Base-by-base conservation (phyloP, 2,797 vertebrate genomes). In the Xenentodon cancila region DNA sequence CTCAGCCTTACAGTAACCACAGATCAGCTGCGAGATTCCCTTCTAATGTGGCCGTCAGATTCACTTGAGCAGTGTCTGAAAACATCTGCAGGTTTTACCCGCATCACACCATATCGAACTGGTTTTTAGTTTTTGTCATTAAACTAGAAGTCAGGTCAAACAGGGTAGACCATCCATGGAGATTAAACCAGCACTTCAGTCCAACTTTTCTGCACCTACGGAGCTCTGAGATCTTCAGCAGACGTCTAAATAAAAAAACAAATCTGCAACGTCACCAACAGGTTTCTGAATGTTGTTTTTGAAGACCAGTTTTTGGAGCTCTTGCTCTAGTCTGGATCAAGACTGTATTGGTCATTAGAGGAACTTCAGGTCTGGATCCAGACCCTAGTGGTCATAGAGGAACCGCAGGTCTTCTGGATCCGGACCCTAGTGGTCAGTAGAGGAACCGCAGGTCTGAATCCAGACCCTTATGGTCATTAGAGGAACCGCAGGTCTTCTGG, bases 121-220 rank as follows among this genome's bases (percentile, higher is more conserved):
- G 58, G 37, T 59, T 82, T 70, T 61, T 85, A 52, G 55, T 59
- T 74, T 82, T 84, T 73, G 67, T 85, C 77, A 74, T 86, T 87
- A 89, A 67, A 68, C 60, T 51, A 11, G 49, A 76, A 82, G 81
- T 80, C n/a, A 76, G 81, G 81, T 80, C n/a, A 71, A 84, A 84
- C 65, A 60, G 53, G 18, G 20, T 34, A 12, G 89, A 83, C 91
- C 91, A 89, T 89, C 90, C 84, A 82, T 12, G 49, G 79, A 81
- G 82, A 81, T 82, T 57, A 81, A 84, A 72, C 34, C 46, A n/a
- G 45, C 74, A 34, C 60, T 25, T 25, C 5, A 25, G 25, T 55
- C 68, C 55, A 8, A 48, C 58, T 58, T 21, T 48, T 68, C 53
- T 53, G 61, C 58, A 59, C 61, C 63, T 19, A 49, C 48, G 0